Conservation (phyloP, 2,113 vertebrate species). For the Pteropus alecto region DNA sequence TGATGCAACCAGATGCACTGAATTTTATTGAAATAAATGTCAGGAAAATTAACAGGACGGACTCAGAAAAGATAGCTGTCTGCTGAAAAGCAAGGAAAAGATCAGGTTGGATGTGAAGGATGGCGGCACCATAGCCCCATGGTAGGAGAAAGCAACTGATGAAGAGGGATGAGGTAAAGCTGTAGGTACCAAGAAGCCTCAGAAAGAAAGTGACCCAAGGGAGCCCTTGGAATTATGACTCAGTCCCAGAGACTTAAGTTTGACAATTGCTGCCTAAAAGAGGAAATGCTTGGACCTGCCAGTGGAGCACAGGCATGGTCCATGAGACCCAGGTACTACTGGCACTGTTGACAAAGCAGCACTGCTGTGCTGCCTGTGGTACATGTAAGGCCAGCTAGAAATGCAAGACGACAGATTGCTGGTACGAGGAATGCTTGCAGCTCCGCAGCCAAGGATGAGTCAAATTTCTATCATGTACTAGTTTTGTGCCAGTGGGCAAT, state of each 20-base stretch:
- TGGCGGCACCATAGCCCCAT: no score
- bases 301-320: no score
- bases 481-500: not conserved
- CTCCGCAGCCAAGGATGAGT: not conserved
- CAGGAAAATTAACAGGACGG: not conserved
- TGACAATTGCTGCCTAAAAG: not conserved
- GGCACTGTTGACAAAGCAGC: not conserved
- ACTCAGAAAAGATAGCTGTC: not conserved
- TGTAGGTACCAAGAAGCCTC: not conserved
- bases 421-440: no score
- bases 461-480: not conserved
- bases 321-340: fast-evolving
- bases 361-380: fast-evolving
- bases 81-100: not conserved
- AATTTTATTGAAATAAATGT: constrained; percentile 45
- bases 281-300: not conserved
- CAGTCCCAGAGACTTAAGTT: not conserved
- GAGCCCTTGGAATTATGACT: not conserved
- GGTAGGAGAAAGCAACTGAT: not conserved
- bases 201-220: not conserved
- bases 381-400: not conserved
- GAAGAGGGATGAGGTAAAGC: not conserved
- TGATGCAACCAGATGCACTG: not conserved
- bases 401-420: not conserved
- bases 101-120: not conserved